A percentile compares a stretch with the other conserved stretches of the same genome.
Evolutionary conservation across 53 echinoderm and acorn worm genomes (phyloP).

Genomic region (Holothuria leucospilota): DNA sequence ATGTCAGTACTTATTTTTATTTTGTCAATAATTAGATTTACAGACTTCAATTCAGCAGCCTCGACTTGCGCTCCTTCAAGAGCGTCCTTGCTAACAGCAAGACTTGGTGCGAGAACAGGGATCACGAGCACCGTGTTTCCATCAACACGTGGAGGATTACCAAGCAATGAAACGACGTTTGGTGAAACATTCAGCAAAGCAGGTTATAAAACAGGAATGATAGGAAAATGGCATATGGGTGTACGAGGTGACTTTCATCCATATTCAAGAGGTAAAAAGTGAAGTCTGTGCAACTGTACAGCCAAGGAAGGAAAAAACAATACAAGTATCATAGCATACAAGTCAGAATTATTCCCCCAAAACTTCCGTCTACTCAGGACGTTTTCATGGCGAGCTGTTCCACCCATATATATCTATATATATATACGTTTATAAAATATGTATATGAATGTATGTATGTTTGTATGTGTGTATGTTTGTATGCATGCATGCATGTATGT

Average conservation of each 20-base stretch:
- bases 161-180: constrained; percentile 73
- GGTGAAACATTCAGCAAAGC: constrained; percentile 73
- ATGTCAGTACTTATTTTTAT: no score
- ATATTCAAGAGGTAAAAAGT: constrained; percentile 53
- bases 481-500: no score
- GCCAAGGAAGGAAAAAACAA: no score
- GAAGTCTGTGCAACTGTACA: no score
- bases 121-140: constrained; percentile 40
- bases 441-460: no score
- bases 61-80: constrained; percentile 79
- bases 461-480: no score
- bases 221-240: constrained; percentile 84
- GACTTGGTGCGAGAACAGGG: constrained; percentile 70
- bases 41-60: constrained; percentile 74
- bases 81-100: constrained; percentile 70
- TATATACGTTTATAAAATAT: no score
- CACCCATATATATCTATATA: no score
- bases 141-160: constrained; percentile 60
- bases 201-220: constrained; percentile 76
- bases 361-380: no score
- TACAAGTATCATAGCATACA: no score
- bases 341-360: no score
- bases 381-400: no score
- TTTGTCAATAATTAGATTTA: constrained; percentile 46
- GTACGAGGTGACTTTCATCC: constrained; percentile 59